Percentiles rank a stretch among this genome's conserved stretches.
Evolutionary conservation across 2,797 vertebrate species (phyloP).

Genomic region (Ciconia nigra): DNA sequence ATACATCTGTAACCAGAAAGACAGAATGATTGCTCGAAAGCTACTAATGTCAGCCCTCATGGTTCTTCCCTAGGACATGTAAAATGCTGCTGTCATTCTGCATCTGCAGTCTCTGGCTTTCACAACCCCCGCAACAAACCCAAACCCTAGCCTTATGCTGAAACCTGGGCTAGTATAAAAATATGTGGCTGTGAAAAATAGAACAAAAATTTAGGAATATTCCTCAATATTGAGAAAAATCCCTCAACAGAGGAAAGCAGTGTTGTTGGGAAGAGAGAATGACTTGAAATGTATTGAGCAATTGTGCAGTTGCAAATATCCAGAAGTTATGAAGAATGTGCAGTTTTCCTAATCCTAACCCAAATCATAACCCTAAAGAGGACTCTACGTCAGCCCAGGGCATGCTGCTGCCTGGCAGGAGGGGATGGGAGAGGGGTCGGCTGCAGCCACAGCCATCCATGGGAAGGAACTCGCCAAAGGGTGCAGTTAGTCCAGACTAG

Average conservation of each 20-base stretch:
- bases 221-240: neutral
- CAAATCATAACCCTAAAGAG: neutral
- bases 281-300: neutral
- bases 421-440: neutral
- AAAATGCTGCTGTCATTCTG: neutral
- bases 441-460: too few relatives aligned
- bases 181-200: neutral
- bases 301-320: too few relatives aligned
- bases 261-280: neutral
- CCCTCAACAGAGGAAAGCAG: neutral
- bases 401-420: neutral
- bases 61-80: neutral
- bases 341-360: neutral
- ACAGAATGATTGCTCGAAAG: accelerated
- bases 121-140: neutral
- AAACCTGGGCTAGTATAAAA: neutral
- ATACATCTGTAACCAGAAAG: neutral
- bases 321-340: neutral
- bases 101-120: neutral
- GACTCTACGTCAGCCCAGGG: neutral
- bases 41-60: neutral
- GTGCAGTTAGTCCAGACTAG: too few relatives aligned
- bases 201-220: neutral
- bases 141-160: too few relatives aligned
- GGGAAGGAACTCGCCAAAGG: neutral